Evolutionary conservation across 30 jellyfish, hydroid and myxozoan species (phyloP).

Genomic region (Pseudorhiza aurosa): DNA sequence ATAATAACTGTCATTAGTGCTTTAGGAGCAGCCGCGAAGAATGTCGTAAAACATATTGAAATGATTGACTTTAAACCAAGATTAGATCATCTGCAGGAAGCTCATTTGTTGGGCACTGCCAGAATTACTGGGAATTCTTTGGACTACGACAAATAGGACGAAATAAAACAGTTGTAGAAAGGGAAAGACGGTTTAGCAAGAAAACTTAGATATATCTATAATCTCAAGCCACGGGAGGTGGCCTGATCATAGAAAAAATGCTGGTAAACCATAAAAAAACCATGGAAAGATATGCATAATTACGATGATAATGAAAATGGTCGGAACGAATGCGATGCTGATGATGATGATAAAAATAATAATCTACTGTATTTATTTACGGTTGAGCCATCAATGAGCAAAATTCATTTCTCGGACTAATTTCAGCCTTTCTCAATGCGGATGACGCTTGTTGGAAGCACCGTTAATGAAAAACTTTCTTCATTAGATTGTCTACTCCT

Average conservation of each 20-base stretch:
- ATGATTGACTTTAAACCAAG: slow-evolving; percentile 58
- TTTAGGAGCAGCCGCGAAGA: slow-evolving; percentile 54
- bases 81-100: slow-evolving; percentile 44
- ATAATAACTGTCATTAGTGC: slow-evolving; percentile 58
- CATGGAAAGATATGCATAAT: no score
- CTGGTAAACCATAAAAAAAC: slow-evolving; percentile 42
- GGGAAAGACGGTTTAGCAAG: slow-evolving; percentile 37
- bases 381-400: no score
- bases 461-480: no score
- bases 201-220: slow-evolving; percentile 22
- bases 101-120: slow-evolving; percentile 64
- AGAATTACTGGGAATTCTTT: slow-evolving; percentile 38
- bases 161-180: slow-evolving; percentile 45
- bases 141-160: slow-evolving; percentile 44
- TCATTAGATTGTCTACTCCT: no score
- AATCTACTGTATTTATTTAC: no score
- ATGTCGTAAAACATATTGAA: slow-evolving; percentile 41
- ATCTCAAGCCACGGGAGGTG: slow-evolving; percentile 65
- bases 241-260: slow-evolving; percentile 42
- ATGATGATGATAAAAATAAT: no score
- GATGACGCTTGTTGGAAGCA: no score
- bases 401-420: no score
- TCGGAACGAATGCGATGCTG: no score
- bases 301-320: no score
- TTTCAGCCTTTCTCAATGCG: no score